Base-by-base conservation (phyloP, 2,113 vertebrate species). In the Speoplatyrhinus poulsoni region DNA sequence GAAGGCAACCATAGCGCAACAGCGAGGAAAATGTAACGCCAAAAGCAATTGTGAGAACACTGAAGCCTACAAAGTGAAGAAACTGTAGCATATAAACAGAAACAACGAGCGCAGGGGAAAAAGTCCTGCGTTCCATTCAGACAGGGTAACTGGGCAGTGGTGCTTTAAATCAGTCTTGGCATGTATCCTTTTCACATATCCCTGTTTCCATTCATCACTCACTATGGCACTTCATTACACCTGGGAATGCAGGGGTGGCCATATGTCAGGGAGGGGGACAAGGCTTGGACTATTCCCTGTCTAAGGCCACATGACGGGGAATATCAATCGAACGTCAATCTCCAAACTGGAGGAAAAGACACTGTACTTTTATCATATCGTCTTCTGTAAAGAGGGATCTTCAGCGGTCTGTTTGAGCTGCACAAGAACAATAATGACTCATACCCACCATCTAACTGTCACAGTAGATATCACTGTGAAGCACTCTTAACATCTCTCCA, bases 141-240 rank as follows among this genome's bases (percentile, higher is more conserved):
- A 74, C 81, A 69, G 63, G 65, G 65, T 81, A 87, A 86, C 75
- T 76, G 81, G 79, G 65, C 73, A 83, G 72, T 75, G 71, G 81
- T 72, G 82, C 77, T 81, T 87, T 81, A 81, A 87, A 89, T 87
- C 82, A 82, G 73, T 75, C 77, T 71, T 78, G 84, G 86, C 84
- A 82, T 82, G 82, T 84, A 80, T 90, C 83, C 68, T 83, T 82
- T 85, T 82, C 72, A 82, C 66, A 2, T 82, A 74, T 85, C 72
- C 71, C 60, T 19, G 12, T 67, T 36, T 49, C 55, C 56, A 82
- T 86, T 82, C 67, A 88, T 89, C 89, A 84, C 78, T 84, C 79
- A 82, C 63, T 62, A 1, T 75, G 78, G 67, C 77, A 74, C 82
- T 78, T 86, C 61, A 75, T 76, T 73, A 82, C 73, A 76, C 65